These are phyloP conservation scores for Drosophila fungiperda DNA, from an alignment of 2,888 invertebrate genomes.

Conservation along the genomic window DNA sequence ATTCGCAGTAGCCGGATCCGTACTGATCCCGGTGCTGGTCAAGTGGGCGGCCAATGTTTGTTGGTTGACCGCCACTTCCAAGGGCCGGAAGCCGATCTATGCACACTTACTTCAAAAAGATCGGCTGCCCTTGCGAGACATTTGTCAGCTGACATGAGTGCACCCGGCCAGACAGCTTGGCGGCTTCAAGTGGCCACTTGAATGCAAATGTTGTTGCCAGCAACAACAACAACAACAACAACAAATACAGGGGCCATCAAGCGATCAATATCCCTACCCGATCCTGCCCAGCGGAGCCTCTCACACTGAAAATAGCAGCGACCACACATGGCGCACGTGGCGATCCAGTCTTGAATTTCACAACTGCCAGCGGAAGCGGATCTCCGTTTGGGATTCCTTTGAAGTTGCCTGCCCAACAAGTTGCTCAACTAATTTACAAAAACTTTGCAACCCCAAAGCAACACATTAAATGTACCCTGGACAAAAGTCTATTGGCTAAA, in stretches of 20 bases:
- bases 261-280: slow-evolving; percentile 1
- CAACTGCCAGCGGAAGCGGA: slow-evolving; percentile 43
- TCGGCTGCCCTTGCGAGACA: slow-evolving; percentile 8
- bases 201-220: slow-evolving; percentile 18
- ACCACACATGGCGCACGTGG: slow-evolving; percentile 56
- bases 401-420: slow-evolving; percentile 35
- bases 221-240: slow-evolving; percentile 43
- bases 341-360: slow-evolving; percentile 33
- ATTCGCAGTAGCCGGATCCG: slow-evolving; percentile 35
- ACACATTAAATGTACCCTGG: background rate
- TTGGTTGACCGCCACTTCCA: slow-evolving; percentile 70
- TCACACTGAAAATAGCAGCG: slow-evolving; percentile 10
- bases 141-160: slow-evolving; percentile 31
- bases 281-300: background rate
- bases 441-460: background rate
- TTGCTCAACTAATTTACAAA: slow-evolving; percentile 6
- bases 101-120: slow-evolving; percentile 2
- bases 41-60: slow-evolving; percentile 69
- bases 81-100: slow-evolving; percentile 61
- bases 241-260: slow-evolving; percentile 33
- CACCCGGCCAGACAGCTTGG: slow-evolving; percentile 68
- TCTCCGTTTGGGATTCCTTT: slow-evolving; percentile 35
- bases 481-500: background rate
- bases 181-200: slow-evolving; percentile 75
- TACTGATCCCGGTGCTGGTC: slow-evolving; percentile 37